Conservation (phyloP, 1,140 invertebrate genomes). For the Xylocopa sonorina region DNA sequence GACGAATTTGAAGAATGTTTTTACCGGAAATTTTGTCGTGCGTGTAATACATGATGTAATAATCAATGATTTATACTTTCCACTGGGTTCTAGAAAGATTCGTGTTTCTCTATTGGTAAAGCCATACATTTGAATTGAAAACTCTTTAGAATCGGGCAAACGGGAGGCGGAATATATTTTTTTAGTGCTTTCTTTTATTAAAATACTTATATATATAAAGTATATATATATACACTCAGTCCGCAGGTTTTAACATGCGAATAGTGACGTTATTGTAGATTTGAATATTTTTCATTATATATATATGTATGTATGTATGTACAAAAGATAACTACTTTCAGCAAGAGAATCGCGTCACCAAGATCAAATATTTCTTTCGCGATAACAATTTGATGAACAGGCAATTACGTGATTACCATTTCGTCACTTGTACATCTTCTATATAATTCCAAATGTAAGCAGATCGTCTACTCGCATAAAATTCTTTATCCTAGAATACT, state of each 20-base stretch:
- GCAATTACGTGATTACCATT: not conserved
- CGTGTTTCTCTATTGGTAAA: not conserved
- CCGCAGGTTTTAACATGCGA: slow-evolving; percentile 31
- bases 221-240: slow-evolving; percentile 66
- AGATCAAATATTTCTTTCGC: not conserved
- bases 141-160: not conserved
- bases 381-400: not conserved
- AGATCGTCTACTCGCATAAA: not conserved
- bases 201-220: slow-evolving; percentile 64
- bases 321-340: slow-evolving; percentile 27
- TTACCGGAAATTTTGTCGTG: not conserved
- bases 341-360: not conserved
- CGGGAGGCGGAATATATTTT: not conserved
- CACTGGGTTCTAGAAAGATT: not conserved
- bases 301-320: too few relatives aligned
- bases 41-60: not conserved
- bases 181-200: slow-evolving; percentile 55
- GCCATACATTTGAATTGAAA: not conserved
- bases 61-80: not conserved
- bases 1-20: not conserved
- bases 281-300: slow-evolving; percentile 37
- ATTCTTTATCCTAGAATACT: slow-evolving; percentile 39
- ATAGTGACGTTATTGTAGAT: slow-evolving; percentile 33
- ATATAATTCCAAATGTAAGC: not conserved
- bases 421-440: too few relatives aligned